Evolutionary conservation across 2,888 invertebrate species (phyloP).

Genomic region (Marasmarcha lunaedactyla): DNA sequence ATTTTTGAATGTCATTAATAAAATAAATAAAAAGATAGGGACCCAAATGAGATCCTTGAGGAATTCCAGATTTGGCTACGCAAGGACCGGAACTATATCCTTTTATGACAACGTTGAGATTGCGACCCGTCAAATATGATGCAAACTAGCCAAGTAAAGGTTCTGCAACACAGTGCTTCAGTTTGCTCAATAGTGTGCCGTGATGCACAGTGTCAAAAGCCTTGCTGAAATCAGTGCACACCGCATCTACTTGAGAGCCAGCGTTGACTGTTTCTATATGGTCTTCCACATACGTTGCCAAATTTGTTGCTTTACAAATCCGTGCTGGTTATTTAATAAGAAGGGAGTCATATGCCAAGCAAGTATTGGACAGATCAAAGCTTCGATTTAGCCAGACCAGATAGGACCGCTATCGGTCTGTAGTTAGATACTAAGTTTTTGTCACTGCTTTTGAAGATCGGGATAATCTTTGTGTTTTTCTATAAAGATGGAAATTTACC

Average conservation of each 20-base stretch:
- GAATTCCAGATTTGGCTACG: neutral
- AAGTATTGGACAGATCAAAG: neutral
- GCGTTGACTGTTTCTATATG: neutral
- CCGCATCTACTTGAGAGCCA: neutral
- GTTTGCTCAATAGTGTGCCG: neutral
- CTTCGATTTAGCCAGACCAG: neutral
- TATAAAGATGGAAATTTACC: neutral
- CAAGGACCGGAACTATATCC: neutral
- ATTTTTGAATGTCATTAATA: neutral
- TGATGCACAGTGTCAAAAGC: neutral
- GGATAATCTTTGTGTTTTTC: neutral
- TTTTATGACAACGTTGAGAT: neutral
- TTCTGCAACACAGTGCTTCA: neutral
- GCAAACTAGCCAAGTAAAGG: neutral
- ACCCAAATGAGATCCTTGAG: neutral
- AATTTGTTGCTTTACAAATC: neutral
- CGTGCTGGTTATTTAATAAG: neutral
- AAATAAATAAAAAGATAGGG: neutral
- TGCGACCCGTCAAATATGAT: neutral
- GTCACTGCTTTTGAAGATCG: neutral
- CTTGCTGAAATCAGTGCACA: neutral
- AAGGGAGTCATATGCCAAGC: neutral
- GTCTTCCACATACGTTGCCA: neutral
- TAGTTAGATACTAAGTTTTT: neutral
- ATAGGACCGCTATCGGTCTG: neutral